Percentiles rank a stretch among this genome's conserved stretches.
Conservation (phyloP, 2,113 vertebrate species). For the Lophius piscatorius region DNA sequence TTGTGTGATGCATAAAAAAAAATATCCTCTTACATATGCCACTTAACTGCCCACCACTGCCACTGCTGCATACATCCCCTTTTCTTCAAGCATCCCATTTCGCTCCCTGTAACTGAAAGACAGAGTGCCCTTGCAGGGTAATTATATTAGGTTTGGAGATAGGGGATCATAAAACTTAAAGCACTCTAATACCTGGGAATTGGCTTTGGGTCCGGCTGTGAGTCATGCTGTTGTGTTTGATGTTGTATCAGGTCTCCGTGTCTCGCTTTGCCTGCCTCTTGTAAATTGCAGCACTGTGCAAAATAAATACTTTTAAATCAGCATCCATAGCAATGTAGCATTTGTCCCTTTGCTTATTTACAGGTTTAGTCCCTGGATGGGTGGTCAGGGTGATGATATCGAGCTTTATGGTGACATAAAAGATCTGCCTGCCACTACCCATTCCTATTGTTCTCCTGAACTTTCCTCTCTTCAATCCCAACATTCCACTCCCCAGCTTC, state of each 20-base stretch:
- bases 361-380: constrained; percentile 44
- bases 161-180: constrained; percentile 82
- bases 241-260: constrained; percentile 42
- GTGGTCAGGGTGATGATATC: constrained; percentile 72
- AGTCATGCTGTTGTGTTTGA: constrained; percentile 75
- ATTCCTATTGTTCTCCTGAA: constrained; percentile 40
- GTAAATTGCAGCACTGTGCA: constrained; percentile 79
- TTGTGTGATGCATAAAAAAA: too few relatives aligned
- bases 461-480: constrained; percentile 25
- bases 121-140: constrained; percentile 81
- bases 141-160: constrained; percentile 83
- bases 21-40: constrained; percentile 11
- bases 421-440: constrained; percentile 31
- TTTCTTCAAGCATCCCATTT: constrained; percentile 58
- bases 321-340: constrained; percentile 56
- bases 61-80: constrained; percentile 20
- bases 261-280: constrained; percentile 37
- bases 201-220: constrained; percentile 72
- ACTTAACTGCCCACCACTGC: constrained; percentile 33
- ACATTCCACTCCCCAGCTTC: constrained; percentile 18
- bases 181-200: constrained; percentile 83
- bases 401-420: constrained; percentile 77
- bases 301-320: constrained; percentile 84
- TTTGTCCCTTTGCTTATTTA: constrained; percentile 67
- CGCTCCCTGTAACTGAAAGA: constrained; percentile 77